phyloP scores from a whole-genome alignment of 2,888 invertebrate species.

The Chironomus tentans region DNA sequence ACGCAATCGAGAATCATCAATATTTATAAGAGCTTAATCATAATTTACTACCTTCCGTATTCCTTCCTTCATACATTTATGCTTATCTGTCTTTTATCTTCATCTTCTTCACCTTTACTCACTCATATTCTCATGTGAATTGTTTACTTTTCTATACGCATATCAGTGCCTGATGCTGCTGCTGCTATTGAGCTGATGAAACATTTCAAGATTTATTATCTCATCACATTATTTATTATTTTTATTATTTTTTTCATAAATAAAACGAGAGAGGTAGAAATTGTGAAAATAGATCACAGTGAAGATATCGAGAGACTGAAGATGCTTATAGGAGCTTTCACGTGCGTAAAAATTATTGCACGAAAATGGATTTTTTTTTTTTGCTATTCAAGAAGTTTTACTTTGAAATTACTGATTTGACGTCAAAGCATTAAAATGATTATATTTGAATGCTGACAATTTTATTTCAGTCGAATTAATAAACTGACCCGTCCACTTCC shows the following conservation, averaged over 20 bases:
- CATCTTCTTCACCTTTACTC: too few relatives aligned
- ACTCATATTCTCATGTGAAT: too few relatives aligned
- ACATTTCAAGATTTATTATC: conserved; percentile 24
- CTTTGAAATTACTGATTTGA: too few relatives aligned
- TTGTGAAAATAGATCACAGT: not conserved
- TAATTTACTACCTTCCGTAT: conserved; percentile 10
- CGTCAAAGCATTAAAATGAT: too few relatives aligned
- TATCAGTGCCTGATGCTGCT: not conserved
- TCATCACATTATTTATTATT: conserved; percentile 26
- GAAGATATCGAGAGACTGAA: not conserved
- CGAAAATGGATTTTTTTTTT: too few relatives aligned
- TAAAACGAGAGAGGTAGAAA: not conserved
- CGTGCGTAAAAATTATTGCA: too few relatives aligned
- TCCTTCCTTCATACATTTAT: too few relatives aligned
- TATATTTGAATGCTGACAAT: too few relatives aligned
- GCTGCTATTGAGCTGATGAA: conserved; percentile 7
- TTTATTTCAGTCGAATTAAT: too few relatives aligned
- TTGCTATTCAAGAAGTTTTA: too few relatives aligned
- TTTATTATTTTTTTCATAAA: conserved; percentile 5
- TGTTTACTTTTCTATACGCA: not conserved
- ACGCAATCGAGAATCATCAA: not conserved
- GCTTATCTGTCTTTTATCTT: too few relatives aligned
- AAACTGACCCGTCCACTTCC: too few relatives aligned
- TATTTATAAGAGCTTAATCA: not conserved
- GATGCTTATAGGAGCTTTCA: not conserved